Base-by-base conservation (phyloP, 1,140 invertebrate genomes). In the Camponotus floridanus region DNA sequence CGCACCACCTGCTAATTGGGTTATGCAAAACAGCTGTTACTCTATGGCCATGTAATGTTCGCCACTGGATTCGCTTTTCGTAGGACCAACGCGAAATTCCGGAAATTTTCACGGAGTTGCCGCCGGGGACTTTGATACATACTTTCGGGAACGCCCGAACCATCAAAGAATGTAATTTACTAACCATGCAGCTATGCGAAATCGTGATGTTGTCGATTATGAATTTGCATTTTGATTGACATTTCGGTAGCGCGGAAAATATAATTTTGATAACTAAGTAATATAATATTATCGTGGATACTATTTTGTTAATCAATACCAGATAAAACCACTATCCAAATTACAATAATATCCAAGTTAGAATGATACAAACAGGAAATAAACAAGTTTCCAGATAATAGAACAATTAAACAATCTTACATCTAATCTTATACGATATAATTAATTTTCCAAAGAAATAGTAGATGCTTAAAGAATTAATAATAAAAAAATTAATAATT, bases 21-120 rank as follows among this genome's bases (percentile, higher is more conserved):
- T 92, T 92, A 92, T 92, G 90, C 78, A 90, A 89, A 92, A 87
- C 87, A 92, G 90, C 80, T 86, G 88, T 91, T 90, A 87, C 73
- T 79, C 48, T 55, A 64, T 57, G 61, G 26, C n/a, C 39, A 13
- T 42, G 55, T 74, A 73, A 83, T 83, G n/a, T 26, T 61, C 13
- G 36, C 55, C 68, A 13, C 2, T 15, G 31, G 64, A 33, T 51
- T 26, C 26, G 81, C 81, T 64, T 84, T 76, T 76, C 81, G 73
- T 36, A 36, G 59, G 33, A 13, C 55, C 31, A 62, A 76, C 59
- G 42, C 33, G 55, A 67, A 85, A 67, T 76, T 70, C 62, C 64
- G 71, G 31, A 64, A 67, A 84, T 64, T 67, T 84, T 57, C 48
- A 45, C 31, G 62, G 21, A 57, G 15, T 36, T 26, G 59, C 59